phyloP scores from a whole-genome alignment of 2,113 vertebrate genomes.

The Rhabdornis inornatus region DNA sequence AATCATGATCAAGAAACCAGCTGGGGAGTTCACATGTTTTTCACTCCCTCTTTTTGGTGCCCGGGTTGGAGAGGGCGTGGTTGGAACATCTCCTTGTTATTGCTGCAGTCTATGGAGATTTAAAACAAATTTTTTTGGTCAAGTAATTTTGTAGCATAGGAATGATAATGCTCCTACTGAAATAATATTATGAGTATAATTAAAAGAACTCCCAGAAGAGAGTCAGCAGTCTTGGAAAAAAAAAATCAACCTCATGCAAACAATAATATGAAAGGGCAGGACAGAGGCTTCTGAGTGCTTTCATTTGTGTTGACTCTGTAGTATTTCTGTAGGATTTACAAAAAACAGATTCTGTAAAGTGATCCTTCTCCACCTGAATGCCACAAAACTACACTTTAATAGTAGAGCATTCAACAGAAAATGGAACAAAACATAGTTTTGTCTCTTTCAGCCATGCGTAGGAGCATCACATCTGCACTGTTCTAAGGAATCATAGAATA shows the following conservation, averaged over 20 bases:
- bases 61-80: neutral
- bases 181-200: neutral
- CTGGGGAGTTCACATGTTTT: neutral
- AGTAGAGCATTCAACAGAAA: neutral
- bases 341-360: neutral
- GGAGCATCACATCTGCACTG: neutral
- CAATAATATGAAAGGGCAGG: neutral
- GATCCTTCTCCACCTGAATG: neutral
- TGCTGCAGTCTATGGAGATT: neutral
- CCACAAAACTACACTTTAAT: neutral
- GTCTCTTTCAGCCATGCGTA: neutral
- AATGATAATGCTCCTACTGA: neutral
- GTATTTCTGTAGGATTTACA: neutral
- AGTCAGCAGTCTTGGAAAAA: neutral
- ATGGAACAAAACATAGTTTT: neutral
- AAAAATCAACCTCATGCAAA: neutral
- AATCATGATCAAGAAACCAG: neutral
- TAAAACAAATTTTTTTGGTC: neutral
- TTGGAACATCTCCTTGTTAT: neutral
- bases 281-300: neutral
- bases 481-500: neutral
- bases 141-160: neutral
- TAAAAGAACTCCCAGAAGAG: slow-evolving; percentile 30
- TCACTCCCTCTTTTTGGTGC: neutral
- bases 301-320: neutral